Base-by-base conservation (phyloP, 2,888 invertebrate species). In the Villa cingulata region DNA sequence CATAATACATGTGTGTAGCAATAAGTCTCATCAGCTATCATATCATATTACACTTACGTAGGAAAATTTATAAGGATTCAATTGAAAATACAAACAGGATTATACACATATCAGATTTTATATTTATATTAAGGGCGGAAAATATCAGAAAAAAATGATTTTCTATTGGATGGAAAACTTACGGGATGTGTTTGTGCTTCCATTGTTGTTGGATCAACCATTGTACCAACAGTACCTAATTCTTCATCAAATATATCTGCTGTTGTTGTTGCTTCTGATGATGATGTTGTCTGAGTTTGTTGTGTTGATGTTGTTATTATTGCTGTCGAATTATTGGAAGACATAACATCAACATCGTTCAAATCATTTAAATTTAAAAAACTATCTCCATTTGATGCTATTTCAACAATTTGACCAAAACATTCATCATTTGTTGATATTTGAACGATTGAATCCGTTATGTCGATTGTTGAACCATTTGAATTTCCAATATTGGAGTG, bases 171-270 rank as follows among this genome's bases (percentile, higher is more conserved):
- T 19, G 19, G 9, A 12, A 3, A 16, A 45, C 40, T 32, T 27
- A 46, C 46, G 23, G 34, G 36, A 17, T 43, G 17, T 12, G 38
- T 27, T 18, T 47, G 41, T 17, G 36, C 38, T 18, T 48, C 46
- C 46, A 49, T 47, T 7, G 46, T 44, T 4, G 40, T 41, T 17
- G 49, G 46, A 45, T 49, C 47, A 18, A 49, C 45, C 48, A 48
- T 48, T n/a, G 49, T 46, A 19, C 40, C 41, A 32, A 27, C 41
- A n/a, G 32, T 23, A 19, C 38, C 16, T 3, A 34, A 43, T 10
- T 48, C 43, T 5, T 39, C 37, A 10, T 42, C 48, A 23, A 52
- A 48, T 16, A 52, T 49, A 41, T 46, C 46, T 19, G 39, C 23
- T n/a, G 43, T 41, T 48, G 51, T 40, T 43, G 42, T 43, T 37